A percentile compares a stretch with the other conserved stretches of the same genome.
These are phyloP conservation scores for Neogale vison DNA, from an alignment of 2,113 vertebrate species.

Conservation along the genomic window DNA sequence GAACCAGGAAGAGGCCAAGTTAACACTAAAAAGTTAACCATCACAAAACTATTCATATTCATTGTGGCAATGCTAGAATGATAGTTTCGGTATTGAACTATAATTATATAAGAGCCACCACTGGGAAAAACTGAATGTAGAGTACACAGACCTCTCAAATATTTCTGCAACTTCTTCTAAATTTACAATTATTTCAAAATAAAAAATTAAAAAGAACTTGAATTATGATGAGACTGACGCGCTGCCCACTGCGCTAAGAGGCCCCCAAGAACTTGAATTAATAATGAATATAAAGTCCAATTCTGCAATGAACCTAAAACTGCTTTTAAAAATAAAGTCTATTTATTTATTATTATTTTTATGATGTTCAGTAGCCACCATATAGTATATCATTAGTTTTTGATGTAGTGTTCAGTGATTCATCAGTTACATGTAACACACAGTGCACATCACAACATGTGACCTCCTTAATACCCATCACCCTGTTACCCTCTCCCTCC, in stretches of 20 bases:
- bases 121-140: neutral
- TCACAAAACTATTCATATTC: neutral
- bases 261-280: neutral
- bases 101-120: neutral
- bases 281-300: neutral
- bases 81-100: neutral
- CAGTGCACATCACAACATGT: no score
- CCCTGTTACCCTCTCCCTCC: no score
- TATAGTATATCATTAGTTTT: no score
- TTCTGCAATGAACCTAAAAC: neutral
- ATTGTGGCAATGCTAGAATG: neutral
- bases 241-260: no score
- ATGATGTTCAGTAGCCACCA: no score
- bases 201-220: neutral
- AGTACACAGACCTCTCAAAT: neutral
- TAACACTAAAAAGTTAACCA: neutral
- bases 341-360: no score
- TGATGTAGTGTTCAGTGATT: no score
- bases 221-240: no score
- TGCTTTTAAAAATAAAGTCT: neutral
- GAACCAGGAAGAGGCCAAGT: neutral
- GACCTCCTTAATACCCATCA: no score
- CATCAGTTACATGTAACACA: no score
- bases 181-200: neutral
- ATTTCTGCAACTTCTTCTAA: neutral